Evolutionary conservation across 2,797 vertebrate genomes (phyloP), one percentile per base, ranked within the genome.

Genomic region (Eptatretus atami): DNA sequence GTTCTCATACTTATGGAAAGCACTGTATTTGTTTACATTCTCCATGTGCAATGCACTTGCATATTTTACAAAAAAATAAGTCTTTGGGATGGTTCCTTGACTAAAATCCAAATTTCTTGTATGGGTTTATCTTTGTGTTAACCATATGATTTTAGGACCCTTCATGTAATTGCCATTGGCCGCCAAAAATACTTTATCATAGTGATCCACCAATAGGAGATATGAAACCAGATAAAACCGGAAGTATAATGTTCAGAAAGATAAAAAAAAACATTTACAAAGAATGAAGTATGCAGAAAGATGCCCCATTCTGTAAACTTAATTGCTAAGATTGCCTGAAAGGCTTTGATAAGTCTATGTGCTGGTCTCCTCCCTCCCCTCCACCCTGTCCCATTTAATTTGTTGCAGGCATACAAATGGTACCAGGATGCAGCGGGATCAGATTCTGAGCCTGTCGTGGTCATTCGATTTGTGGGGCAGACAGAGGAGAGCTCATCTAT

Each of bases 351-450:
- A 44, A 44, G 31, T 44, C 31, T 8, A 44, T 44, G 31, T 44
- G 31, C 31, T 44, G 31, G 6, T 44, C 31, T 44, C 6, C 31
- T 44, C 65, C 54, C 52, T 66, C 70, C 69, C 70, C 63, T 25
- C 57, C 57, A 14, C 25, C 57, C 12, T 25, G 9, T 12, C 10
- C 25, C 57, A 10, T 15, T 52, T 73, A 70, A 66, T 75, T 6
- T 72, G 67, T 82, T 80, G 63, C 73, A 99, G 92, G 82, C 86
- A 63, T 94, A 87, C 69, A 75, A 80, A 6, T 94, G 87, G 82
- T 76, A 95, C 63, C 86, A 96, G 69, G 85, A 80, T 70, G 86
- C 92, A 73, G 80, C 83, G 74, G 90, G 85, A 70, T 82, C 86
- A 65, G 87, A 96, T 71, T 83, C 82, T 9, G 84, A 95, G 71